Percentiles rank a stretch among this genome's conserved stretches.
Conservation (phyloP, 2,888 invertebrate genomes). For the Pandemis heparana region DNA sequence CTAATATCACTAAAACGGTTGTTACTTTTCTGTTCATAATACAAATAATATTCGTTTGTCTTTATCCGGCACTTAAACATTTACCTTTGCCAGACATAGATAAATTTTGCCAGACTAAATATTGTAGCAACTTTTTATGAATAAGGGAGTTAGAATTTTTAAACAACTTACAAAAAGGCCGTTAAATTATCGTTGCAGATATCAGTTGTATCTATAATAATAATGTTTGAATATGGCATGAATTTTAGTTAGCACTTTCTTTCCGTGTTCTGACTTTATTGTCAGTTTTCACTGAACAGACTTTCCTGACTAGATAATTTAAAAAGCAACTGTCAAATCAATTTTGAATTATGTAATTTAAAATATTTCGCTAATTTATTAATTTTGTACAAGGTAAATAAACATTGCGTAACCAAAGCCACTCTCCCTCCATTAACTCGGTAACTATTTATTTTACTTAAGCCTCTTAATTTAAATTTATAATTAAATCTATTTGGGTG, state of each 20-base stretch:
- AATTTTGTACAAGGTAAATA: constrained; percentile 24
- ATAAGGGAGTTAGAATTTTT: neutral
- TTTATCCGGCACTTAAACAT: too few relatives aligned
- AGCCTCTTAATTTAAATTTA: constrained; percentile 52
- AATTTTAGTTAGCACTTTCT: too few relatives aligned
- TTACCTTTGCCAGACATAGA: too few relatives aligned
- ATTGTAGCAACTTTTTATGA: too few relatives aligned
- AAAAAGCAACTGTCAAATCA: neutral
- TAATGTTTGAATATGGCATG: neutral
- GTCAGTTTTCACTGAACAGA: neutral
- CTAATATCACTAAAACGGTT: too few relatives aligned
- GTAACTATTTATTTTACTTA: constrained; percentile 49
- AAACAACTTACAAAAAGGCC: neutral
- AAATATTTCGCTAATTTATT: constrained; percentile 4
- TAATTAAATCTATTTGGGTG: constrained; percentile 54
- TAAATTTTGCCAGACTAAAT: too few relatives aligned
- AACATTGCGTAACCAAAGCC: constrained; percentile 44
- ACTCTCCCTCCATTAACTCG: constrained; percentile 42
- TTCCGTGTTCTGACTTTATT: too few relatives aligned
- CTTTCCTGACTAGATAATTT: neutral
- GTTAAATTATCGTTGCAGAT: neutral
- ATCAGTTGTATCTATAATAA: neutral
- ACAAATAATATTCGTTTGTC: too few relatives aligned
- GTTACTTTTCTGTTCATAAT: too few relatives aligned
- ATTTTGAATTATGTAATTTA: neutral